phyloP scores from a whole-genome alignment of 92 coral and sea anemone species.

The Hydrozoanthus gracilis region DNA sequence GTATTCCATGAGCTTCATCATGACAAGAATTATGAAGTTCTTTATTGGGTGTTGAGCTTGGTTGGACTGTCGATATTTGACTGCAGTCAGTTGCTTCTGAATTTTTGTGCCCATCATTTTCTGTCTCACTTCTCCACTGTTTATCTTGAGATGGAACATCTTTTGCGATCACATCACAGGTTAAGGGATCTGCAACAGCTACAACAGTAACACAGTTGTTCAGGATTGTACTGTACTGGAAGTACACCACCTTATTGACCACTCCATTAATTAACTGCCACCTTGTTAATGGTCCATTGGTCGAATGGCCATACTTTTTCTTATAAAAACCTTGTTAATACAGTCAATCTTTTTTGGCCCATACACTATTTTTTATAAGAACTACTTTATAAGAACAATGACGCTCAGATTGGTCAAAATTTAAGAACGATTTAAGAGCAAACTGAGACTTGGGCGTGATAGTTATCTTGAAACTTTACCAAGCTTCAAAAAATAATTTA shows the following conservation, averaged over 20 bases:
- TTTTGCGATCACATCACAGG: not conserved
- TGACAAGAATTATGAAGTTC: not conserved
- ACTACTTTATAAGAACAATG: too few relatives aligned
- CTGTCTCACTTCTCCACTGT: not conserved
- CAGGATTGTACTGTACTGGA: not conserved
- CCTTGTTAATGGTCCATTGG: too few relatives aligned
- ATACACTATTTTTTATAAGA: too few relatives aligned
- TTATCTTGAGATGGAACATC: not conserved
- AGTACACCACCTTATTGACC: not conserved
- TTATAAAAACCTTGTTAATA: too few relatives aligned
- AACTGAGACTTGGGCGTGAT: too few relatives aligned
- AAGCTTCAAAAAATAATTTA: too few relatives aligned
- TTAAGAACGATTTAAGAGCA: too few relatives aligned
- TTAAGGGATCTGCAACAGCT: slow-evolving; percentile 7
- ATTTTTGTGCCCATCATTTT: not conserved
- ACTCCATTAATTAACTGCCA: not conserved
- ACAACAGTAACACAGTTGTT: not conserved
- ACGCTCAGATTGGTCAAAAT: too few relatives aligned
- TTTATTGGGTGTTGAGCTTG: not conserved
- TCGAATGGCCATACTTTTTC: too few relatives aligned
- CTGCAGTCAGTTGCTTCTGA: not conserved
- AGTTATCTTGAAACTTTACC: too few relatives aligned
- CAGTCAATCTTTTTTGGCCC: too few relatives aligned
- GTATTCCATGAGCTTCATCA: not conserved
- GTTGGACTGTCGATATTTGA: not conserved